phyloP scores from a whole-genome alignment of 2,888 invertebrate species.

The Seira ritae region DNA sequence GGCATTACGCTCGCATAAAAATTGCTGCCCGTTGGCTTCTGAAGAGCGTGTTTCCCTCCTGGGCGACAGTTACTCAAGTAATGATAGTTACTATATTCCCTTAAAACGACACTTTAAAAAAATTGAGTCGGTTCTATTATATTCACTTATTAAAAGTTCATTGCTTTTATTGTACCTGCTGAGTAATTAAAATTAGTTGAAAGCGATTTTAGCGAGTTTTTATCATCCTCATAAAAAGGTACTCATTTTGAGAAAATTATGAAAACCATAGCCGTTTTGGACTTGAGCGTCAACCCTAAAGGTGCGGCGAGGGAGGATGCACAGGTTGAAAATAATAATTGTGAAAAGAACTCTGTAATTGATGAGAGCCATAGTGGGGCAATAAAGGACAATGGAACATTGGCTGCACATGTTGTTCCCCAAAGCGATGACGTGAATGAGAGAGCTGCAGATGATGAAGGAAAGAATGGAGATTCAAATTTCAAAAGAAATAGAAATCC shows the following conservation, averaged over 20 bases:
- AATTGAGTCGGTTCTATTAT: background rate
- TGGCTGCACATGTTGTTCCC: slow-evolving; percentile 54
- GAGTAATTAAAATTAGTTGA: background rate
- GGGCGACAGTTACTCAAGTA: slow-evolving; percentile 47
- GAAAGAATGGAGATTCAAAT: slow-evolving; percentile 32
- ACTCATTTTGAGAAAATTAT: slow-evolving; percentile 6
- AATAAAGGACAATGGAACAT: slow-evolving; percentile 60
- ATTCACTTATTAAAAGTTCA: background rate
- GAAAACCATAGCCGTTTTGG: slow-evolving; percentile 49
- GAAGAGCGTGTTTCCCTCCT: slow-evolving; percentile 36
- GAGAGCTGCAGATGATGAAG: slow-evolving; percentile 24
- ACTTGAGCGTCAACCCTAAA: background rate
- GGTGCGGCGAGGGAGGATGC: background rate
- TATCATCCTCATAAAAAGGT: background rate
- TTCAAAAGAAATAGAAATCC: slow-evolving; percentile 46
- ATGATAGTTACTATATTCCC: slow-evolving; percentile 15
- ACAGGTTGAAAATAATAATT: background rate
- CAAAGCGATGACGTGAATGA: background rate
- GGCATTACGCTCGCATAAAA: background rate
- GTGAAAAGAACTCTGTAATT: slow-evolving; percentile 4
- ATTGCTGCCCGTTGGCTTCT: slow-evolving; percentile 43
- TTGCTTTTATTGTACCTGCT: too few species aligned
- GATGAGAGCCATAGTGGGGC: slow-evolving; percentile 29
- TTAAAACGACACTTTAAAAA: background rate
- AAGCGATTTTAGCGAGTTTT: background rate